Evolutionary conservation across 2,113 vertebrate genomes (phyloP).

Genomic region (Lathamus discolor): DNA sequence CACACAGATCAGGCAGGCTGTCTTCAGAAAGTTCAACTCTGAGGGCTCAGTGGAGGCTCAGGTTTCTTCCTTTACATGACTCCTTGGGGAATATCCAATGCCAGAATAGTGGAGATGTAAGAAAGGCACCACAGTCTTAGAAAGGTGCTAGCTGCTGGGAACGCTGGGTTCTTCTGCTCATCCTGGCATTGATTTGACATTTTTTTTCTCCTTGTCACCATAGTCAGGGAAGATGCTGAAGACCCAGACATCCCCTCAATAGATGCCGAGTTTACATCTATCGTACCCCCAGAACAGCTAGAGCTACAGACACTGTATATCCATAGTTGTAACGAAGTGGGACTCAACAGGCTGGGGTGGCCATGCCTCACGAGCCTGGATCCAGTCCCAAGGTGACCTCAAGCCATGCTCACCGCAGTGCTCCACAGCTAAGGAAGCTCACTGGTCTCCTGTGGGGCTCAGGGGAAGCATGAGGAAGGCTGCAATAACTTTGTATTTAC

Average conservation of each 20-base stretch:
- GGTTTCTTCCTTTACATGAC: background rate
- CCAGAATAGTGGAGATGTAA: background rate
- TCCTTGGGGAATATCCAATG: background rate
- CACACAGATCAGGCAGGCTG: background rate
- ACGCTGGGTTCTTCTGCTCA: background rate
- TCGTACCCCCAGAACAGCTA: background rate
- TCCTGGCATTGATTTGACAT: background rate
- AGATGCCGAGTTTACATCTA: background rate
- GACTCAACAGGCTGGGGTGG: background rate
- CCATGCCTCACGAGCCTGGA: background rate
- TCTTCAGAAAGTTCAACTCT: background rate
- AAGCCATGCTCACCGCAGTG: background rate
- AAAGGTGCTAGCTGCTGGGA: background rate
- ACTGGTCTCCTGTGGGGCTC: background rate
- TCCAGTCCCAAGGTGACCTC: background rate
- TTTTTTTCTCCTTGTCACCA: rapidly evolving
- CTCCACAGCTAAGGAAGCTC: background rate
- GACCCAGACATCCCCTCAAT: background rate
- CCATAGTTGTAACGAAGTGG: background rate
- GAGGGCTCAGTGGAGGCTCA: background rate
- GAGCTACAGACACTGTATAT: background rate
- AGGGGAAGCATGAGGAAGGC: background rate
- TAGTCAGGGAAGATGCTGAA: background rate
- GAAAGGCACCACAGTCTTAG: background rate
- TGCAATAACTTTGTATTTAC: background rate